Percentiles rank a stretch among this genome's conserved stretches.
Evolutionary conservation across 2,888 invertebrate species (phyloP).

Genomic region (Acronicta leporina): DNA sequence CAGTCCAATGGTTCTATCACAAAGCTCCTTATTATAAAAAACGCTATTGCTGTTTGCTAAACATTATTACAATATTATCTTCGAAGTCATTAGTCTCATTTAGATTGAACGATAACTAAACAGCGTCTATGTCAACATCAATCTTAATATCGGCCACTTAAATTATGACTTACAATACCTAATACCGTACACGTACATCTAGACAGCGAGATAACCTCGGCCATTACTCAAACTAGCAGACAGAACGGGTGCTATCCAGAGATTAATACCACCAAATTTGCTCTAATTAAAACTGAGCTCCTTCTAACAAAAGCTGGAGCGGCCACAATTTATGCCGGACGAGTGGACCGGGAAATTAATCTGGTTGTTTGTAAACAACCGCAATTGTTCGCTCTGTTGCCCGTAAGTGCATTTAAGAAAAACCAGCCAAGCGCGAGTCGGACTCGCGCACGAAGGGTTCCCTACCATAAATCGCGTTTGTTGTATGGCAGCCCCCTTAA

Average conservation of each 20-base stretch:
- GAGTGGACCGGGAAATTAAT: constrained; percentile 69
- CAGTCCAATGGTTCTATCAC: too few relatives aligned
- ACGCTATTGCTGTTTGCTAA: too few relatives aligned
- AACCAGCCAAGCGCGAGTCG: too few relatives aligned
- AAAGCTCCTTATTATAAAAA: too few relatives aligned
- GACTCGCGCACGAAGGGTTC: too few relatives aligned
- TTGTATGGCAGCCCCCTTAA: too few relatives aligned
- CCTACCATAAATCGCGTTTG: too few relatives aligned
- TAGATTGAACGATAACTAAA: neutral
- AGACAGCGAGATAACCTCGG: constrained; percentile 17
- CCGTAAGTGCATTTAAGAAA: constrained; percentile 14
- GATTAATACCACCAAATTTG: constrained; percentile 57
- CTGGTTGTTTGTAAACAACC: constrained; percentile 63
- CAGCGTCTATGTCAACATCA: neutral
- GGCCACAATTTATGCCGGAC: constrained; percentile 66
- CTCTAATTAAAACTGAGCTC: constrained; percentile 64
- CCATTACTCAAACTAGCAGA: constrained; percentile 34
- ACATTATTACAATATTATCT: too few relatives aligned
- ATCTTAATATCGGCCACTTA: neutral
- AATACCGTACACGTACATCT: neutral
- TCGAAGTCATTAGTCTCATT: too few relatives aligned
- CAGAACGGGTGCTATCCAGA: constrained; percentile 22
- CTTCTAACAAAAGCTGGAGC: constrained; percentile 60
- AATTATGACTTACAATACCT: neutral
- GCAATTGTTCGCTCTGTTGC: constrained; percentile 37